These are phyloP conservation scores for Osmoderma eremita DNA, from an alignment of 2,888 invertebrate species.

Conservation along the genomic window DNA sequence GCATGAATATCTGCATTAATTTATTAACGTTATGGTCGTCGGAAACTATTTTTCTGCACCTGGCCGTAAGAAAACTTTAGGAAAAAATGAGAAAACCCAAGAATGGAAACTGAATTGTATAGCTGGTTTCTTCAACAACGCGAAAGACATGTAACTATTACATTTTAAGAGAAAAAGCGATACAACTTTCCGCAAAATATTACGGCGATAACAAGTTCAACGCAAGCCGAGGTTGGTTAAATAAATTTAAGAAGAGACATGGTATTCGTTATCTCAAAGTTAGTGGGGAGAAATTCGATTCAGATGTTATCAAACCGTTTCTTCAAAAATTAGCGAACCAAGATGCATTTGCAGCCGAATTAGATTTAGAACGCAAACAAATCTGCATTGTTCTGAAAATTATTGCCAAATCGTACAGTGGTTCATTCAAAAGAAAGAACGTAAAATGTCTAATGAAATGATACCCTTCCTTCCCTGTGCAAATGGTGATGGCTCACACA, in stretches of 20 bases:
- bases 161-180: neutral
- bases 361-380: conserved; percentile 39
- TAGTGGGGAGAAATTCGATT: too few relatives aligned
- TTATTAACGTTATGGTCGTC: neutral
- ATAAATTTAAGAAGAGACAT: too few relatives aligned
- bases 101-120: neutral
- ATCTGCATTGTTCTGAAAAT: conserved; percentile 38
- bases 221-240: too few relatives aligned
- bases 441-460: conserved; percentile 24
- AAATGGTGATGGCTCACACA: conserved; percentile 5
- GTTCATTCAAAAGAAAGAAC: conserved; percentile 33
- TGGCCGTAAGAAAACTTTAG: neutral
- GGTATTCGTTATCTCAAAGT: too few relatives aligned
- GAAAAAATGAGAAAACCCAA: neutral
- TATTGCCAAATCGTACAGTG: conserved; percentile 29
- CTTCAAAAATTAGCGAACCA: conserved; percentile 25
- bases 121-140: neutral
- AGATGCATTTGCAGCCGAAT: neutral
- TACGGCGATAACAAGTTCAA: neutral
- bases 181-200: neutral
- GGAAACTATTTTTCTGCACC: neutral
- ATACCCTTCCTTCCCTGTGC: conserved; percentile 15
- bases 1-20: neutral
- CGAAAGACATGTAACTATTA: neutral
- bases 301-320: too few relatives aligned